Base-by-base conservation (phyloP, 1,140 invertebrate genomes). In the Rhagoletis pomonella region DNA sequence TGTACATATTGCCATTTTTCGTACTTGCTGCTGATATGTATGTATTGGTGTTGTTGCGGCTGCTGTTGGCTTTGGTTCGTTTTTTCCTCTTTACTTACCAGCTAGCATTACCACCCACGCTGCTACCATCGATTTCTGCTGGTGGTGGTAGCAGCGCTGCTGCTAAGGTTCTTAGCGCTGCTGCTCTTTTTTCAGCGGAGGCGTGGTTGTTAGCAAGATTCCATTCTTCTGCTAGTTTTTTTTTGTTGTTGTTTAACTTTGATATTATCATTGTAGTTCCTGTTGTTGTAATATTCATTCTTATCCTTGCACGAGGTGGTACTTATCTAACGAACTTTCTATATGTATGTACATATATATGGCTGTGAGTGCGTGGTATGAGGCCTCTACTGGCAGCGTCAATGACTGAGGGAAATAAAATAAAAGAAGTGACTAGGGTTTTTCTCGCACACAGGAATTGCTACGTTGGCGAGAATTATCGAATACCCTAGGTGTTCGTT, bases 231-330 rank as follows among this genome's bases (percentile, higher is more conserved):
- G 65, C 9, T 67, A 42, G 19, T 44, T 42, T 65, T n/a, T 73
- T 47, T 73, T 2, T 3, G 12, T 3, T 73, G 67, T 73, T 47
- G 50, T 10, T 55, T 55, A 7, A 55, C 50, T 7, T 55, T 55
- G 50, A 17, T 44, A 4, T 73, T 17, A 47, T 44, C 12, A 2
- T 67, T 10, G 29, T 1, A 3, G 67, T 73, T 9, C 29, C 44
- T 44, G 39, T 73, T 73, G 67, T 73, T 73, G 67, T 73, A 47
- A 47, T 44, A 73, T 73, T 73, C 42, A 73, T 73, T 73, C 39
- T 73, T 73, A 44, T 73, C 14, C 67, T 47, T 73, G 67, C 67
- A 42, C 3, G 42, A 44, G 67, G 67, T 47, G 67, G 5, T 73
- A n/a, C 42, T 47, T 44, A 17, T 73, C 42, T n/a, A 44, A 73